Percentiles rank a stretch among this genome's conserved stretches.
phyloP scores from a whole-genome alignment of 2,113 vertebrate genomes.

The Pteruthius melanotis region DNA sequence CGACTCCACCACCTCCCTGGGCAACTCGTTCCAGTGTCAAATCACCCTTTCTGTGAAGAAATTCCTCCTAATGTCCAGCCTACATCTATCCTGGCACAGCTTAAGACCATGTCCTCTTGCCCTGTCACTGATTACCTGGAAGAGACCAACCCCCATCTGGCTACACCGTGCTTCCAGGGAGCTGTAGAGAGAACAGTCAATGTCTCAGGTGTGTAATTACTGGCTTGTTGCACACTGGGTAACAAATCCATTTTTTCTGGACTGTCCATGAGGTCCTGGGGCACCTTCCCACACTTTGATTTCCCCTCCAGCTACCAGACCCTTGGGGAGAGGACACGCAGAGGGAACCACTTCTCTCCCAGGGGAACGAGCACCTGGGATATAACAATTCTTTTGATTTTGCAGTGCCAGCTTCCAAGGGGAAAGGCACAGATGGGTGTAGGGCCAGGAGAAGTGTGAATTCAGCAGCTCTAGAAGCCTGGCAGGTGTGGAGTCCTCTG shows the following conservation, averaged over 20 bases:
- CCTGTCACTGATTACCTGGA: not conserved
- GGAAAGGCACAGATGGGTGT: no score
- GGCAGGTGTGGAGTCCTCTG: rapidly evolving
- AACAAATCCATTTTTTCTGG: not conserved
- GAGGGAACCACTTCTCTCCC: rapidly evolving
- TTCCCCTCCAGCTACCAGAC: no score
- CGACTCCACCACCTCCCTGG: not conserved
- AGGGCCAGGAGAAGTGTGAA: not conserved
- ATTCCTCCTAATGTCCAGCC: not conserved
- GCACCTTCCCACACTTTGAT: rapidly evolving
- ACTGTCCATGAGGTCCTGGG: rapidly evolving
- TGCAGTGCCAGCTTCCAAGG: rapidly evolving
- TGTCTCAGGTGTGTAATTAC: not conserved
- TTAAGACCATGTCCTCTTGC: not conserved
- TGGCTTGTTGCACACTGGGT: not conserved
- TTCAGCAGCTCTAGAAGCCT: not conserved
- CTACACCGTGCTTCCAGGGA: not conserved
- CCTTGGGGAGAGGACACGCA: rapidly evolving
- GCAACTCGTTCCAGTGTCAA: not conserved
- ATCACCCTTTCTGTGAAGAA: not conserved
- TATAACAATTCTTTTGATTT: rapidly evolving
- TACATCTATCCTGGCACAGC: rapidly evolving
- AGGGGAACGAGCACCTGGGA: rapidly evolving
- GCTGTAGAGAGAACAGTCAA: not conserved
- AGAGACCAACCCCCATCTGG: not conserved